Evolutionary conservation across 2,888 invertebrate species (phyloP).

Genomic region (Rhingia campestris): DNA sequence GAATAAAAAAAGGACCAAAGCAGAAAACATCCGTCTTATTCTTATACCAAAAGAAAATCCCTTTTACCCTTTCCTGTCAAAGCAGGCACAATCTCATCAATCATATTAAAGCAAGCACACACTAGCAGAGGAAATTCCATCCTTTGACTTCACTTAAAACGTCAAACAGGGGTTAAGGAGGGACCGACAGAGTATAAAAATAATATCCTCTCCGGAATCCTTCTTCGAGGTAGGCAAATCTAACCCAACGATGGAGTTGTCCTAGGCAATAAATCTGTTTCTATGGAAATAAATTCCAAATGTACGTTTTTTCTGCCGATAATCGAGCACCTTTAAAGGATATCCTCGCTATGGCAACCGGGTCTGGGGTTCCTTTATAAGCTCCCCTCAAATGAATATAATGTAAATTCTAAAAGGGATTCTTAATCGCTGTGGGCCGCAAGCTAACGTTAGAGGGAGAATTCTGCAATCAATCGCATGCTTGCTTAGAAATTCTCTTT

Average conservation of each 20-base stretch:
- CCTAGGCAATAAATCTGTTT: constrained; percentile 64
- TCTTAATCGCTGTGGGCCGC: background rate
- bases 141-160: constrained; percentile 60
- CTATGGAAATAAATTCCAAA: constrained; percentile 60
- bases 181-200: constrained; percentile 38
- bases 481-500: constrained; percentile 47
- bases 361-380: background rate
- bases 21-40: constrained; percentile 4
- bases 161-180: constrained; percentile 51
- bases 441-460: background rate
- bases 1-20: constrained; percentile 4
- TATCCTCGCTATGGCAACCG: constrained; percentile 26
- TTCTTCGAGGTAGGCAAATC: constrained; percentile 37
- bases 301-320: constrained; percentile 45
- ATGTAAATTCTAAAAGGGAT: constrained; percentile 27
- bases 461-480: constrained; percentile 39
- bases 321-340: constrained; percentile 32
- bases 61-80: constrained; percentile 52
- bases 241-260: constrained; percentile 49
- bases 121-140: constrained; percentile 31
- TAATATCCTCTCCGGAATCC: constrained; percentile 43
- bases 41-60: constrained; percentile 6
- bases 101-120: constrained; percentile 52
- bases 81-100: constrained; percentile 60
- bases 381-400: constrained; percentile 1